Conservation (phyloP, 2,113 vertebrate species). For the Colistium nudipinnis region DNA sequence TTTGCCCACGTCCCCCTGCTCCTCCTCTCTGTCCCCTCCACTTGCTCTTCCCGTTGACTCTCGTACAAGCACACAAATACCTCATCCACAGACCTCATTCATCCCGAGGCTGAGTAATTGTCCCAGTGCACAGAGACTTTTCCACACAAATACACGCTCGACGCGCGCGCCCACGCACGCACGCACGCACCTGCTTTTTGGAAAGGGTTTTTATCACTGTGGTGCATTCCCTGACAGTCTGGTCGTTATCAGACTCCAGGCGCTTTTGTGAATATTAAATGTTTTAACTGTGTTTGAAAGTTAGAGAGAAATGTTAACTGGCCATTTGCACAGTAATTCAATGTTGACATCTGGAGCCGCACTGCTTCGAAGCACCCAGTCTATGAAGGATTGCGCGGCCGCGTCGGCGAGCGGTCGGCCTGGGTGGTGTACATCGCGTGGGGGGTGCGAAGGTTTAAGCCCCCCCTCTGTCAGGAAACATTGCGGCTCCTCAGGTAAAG, state of each 20-base stretch:
- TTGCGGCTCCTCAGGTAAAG: not conserved
- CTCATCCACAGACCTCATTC: slow-evolving; percentile 63
- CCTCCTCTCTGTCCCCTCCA: slow-evolving; percentile 72
- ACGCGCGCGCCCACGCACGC: slow-evolving; percentile 6
- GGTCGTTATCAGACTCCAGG: not conserved
- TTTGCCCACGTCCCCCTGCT: slow-evolving; percentile 65
- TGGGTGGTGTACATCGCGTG: not conserved
- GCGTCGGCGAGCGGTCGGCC: not conserved
- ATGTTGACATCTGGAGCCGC: not conserved
- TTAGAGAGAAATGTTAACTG: not conserved
- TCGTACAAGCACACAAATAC: slow-evolving; percentile 25
- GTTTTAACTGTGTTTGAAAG: not conserved
- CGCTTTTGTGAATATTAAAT: not conserved
- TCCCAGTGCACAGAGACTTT: slow-evolving; percentile 30
- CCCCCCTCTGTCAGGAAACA: not conserved
- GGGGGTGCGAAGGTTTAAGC: not conserved
- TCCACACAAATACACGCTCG: slow-evolving; percentile 34
- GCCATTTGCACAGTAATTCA: no score
- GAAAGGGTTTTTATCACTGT: not conserved
- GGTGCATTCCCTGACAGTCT: not conserved
- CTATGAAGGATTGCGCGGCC: not conserved
- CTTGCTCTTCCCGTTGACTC: slow-evolving; percentile 65
- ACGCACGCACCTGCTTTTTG: not conserved
- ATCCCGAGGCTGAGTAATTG: slow-evolving; percentile 62
- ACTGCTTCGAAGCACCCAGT: not conserved